phyloP scores from a whole-genome alignment of 2,888 invertebrate species.

The Resseliella maxima region DNA sequence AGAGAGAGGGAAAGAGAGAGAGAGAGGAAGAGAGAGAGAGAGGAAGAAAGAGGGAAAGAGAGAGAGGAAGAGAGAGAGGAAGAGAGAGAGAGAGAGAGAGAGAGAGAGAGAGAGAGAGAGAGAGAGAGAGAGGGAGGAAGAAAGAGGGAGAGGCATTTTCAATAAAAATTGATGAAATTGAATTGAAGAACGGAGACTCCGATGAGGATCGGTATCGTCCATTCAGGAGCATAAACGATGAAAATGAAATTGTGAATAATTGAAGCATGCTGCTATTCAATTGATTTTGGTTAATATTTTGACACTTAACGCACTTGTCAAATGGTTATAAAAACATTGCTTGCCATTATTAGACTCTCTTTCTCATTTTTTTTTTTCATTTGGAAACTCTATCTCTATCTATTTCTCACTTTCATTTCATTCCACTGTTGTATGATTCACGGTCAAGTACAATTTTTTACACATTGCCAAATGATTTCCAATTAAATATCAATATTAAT shows the following conservation, averaged over 20 bases:
- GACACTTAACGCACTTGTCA: constrained; percentile 40
- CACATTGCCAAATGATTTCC: background rate
- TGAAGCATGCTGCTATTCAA: constrained; percentile 43
- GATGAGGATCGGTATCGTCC: background rate
- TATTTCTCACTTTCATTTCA: too few species aligned
- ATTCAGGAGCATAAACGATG: background rate
- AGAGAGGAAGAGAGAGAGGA: too few species aligned
- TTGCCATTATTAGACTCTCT: background rate
- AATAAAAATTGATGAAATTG: constrained; percentile 49
- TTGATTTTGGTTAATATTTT: constrained; percentile 48
- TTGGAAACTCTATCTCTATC: too few species aligned
- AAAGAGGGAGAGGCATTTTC: background rate
- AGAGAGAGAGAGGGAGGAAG: too few species aligned
- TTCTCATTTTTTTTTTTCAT: too few species aligned
- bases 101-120: too few species aligned
- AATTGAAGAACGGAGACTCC: background rate
- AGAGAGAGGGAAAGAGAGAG: too few species aligned
- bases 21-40: too few species aligned
- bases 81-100: too few species aligned
- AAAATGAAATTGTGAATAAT: constrained; percentile 31
- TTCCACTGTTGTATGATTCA: background rate
- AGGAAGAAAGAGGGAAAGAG: too few species aligned
- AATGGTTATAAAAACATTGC: background rate
- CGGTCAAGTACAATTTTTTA: constrained; percentile 24
- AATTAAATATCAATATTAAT: background rate